These are phyloP conservation scores for Pangasius mekongensis DNA, from an alignment of 2,797 vertebrate species.

Conservation along the genomic window DNA sequence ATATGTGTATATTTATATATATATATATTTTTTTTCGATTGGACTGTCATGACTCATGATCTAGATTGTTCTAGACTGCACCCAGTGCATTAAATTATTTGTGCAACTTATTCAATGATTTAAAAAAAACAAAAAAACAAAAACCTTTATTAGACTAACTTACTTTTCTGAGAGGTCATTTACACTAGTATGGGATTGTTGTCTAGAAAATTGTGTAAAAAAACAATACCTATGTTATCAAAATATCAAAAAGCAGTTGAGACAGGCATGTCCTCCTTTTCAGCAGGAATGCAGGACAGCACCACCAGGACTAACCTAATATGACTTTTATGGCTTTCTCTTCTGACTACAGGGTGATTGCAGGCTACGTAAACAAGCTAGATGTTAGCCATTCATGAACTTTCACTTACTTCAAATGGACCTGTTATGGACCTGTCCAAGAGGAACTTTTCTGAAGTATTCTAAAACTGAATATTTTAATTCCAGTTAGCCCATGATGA, in stretches of 20 bases:
- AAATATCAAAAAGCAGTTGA: background rate
- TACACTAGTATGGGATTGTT: background rate
- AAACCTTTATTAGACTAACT: background rate
- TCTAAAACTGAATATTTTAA: background rate
- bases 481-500: background rate
- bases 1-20: no score
- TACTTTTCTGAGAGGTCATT: background rate
- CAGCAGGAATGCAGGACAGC: constrained; percentile 6
- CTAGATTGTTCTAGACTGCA: background rate
- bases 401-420: constrained; percentile 31
- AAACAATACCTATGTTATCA: no score
- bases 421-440: constrained; percentile 27
- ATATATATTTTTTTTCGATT: background rate
- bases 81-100: background rate
- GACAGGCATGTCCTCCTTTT: constrained; percentile 30
- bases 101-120: background rate
- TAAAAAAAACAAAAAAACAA: background rate
- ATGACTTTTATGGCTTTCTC: constrained; percentile 37
- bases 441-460: background rate
- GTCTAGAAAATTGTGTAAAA: background rate
- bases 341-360: constrained; percentile 34
- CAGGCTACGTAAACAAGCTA: constrained; percentile 34
- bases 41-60: background rate
- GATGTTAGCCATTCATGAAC: constrained; percentile 20
- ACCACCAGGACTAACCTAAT: constrained; percentile 39